These are phyloP conservation scores for Oscheius sp. DNA, from an alignment of 2,888 invertebrate species.

Conservation along the genomic window DNA sequence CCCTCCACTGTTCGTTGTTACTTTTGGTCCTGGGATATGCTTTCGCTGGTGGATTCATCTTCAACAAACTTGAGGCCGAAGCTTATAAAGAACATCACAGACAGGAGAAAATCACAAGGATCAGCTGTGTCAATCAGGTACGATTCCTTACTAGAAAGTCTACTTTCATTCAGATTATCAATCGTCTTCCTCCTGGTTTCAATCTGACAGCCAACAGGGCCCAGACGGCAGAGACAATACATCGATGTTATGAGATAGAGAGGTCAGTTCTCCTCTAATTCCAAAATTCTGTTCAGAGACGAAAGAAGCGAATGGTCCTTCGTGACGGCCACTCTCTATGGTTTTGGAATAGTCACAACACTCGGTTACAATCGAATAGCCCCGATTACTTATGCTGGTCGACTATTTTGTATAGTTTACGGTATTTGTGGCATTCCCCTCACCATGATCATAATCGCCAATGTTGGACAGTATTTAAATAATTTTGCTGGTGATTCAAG, in stretches of 20 bases:
- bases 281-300: slow-evolving; percentile 39
- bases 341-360: slow-evolving; percentile 72
- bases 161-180: too few relatives aligned
- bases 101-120: slow-evolving; percentile 48
- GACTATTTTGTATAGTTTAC: slow-evolving; percentile 70
- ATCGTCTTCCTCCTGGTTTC: slow-evolving; percentile 19
- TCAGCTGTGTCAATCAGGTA: slow-evolving; percentile 60
- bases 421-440: slow-evolving; percentile 71
- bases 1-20: slow-evolving; percentile 67
- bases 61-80: slow-evolving; percentile 66
- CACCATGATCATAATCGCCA: slow-evolving; percentile 73
- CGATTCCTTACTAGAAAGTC: too few relatives aligned
- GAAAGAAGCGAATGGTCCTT: slow-evolving; percentile 66
- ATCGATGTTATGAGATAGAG: slow-evolving; percentile 51
- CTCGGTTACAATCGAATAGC: slow-evolving; percentile 71
- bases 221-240: slow-evolving; percentile 38
- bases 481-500: slow-evolving; percentile 68
- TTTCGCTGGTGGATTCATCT: slow-evolving; percentile 69
- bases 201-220: slow-evolving; percentile 7
- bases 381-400: slow-evolving; percentile 69
- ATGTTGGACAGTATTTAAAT: slow-evolving; percentile 71
- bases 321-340: slow-evolving; percentile 71
- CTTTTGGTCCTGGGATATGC: slow-evolving; percentile 67
- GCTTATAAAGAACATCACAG: slow-evolving; percentile 55
- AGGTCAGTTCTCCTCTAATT: slow-evolving; percentile 34